Evolutionary conservation across 1,140 invertebrate species (phyloP).

Genomic region (Calliphora vicina): DNA sequence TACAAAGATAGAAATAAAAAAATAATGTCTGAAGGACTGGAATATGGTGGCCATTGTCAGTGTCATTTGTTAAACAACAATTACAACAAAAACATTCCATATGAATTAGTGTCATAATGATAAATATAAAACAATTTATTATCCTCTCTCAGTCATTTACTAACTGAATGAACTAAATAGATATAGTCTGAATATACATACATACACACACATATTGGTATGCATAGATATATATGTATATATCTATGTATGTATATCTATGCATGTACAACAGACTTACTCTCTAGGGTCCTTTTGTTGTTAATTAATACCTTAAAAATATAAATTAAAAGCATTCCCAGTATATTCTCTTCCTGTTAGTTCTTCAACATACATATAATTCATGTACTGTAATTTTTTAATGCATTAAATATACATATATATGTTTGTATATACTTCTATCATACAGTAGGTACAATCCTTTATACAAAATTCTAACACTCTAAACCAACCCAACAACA

Average conservation of each 20-base stretch:
- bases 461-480: not conserved
- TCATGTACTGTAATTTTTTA: not conserved
- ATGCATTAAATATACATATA: not conserved
- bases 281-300: not conserved
- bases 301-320: not conserved
- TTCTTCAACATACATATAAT: not conserved
- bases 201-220: not conserved
- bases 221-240: not conserved
- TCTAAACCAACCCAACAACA: not conserved
- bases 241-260: not conserved
- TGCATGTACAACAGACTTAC: not conserved
- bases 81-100: not conserved
- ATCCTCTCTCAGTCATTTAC: not conserved
- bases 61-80: not conserved
- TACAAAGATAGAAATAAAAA: not conserved
- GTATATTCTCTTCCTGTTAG: not conserved
- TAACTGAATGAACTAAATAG: not conserved
- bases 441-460: not conserved
- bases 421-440: too few species aligned
- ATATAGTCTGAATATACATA: too few species aligned
- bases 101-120: conserved; percentile 22
- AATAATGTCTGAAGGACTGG: not conserved
- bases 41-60: conserved; percentile 21
- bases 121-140: conserved; percentile 25
- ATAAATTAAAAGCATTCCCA: not conserved